Evolutionary conservation across 2,888 invertebrate species (phyloP), one percentile per base, ranked within the genome.

Genomic region (Caenorhabditis angaria): DNA sequence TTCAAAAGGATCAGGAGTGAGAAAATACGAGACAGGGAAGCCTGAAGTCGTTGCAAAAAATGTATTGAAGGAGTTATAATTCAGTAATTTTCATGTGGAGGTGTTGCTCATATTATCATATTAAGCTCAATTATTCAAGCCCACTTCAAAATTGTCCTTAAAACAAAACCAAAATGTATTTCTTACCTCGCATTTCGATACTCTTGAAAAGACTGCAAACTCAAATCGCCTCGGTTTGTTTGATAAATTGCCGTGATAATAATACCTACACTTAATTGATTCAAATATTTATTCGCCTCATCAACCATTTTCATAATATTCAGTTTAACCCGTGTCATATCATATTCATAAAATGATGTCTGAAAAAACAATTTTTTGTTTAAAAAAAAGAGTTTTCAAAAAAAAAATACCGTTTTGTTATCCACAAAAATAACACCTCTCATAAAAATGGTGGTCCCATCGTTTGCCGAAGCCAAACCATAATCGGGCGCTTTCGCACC

Each of bases 221-320:
- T 80, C 25, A 85, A 71, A 61, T 85, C 84, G 55, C 77, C 77
- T 12, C 84, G 75, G 59, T 76, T 76, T 57, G 84, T 87, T 54
- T 81, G 82, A 50, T 80, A 56, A 54, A 86, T 81, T 57, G 82
- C 86, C 29, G 84, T 80, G 12, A 86, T 80, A 24, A 81, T 74
- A n/a, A 86, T 59, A 24, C 83, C 79, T n/a, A 85, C 72, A 55
- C 78, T 66, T 20, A 86, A 66, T 77, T 86, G 86, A 65, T 76
- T 81, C 68, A 86, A 82, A 66, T 87, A 86, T 82, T 85, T 64
- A 55, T 86, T 87, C 1, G 86, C 81, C 55, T 85, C 84, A 50
- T 76, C 73, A 2, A 86, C 79, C 64, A 86, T 74, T 32, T 80
- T 69, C 75, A 84, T 70, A 22, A 86, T 78, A 58, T 83, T 84